Conservation (phyloP, 2,888 invertebrate species). For the Ennomos quercinarius region DNA sequence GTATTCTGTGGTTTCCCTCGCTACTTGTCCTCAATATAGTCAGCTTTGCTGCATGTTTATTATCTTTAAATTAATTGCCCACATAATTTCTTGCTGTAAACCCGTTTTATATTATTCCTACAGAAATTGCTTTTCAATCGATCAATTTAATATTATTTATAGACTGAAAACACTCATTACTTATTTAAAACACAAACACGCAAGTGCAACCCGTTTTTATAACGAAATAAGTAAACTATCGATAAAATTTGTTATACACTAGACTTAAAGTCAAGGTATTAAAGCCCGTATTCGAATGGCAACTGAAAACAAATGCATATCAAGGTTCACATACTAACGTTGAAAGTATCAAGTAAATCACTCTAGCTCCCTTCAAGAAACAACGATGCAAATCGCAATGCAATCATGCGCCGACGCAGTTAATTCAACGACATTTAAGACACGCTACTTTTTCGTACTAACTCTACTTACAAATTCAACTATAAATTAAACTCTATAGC, state of each 20-base stretch:
- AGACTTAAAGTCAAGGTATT: no score
- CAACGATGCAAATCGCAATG: conserved; percentile 68
- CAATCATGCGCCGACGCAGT: conserved; percentile 72
- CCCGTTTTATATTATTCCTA: neutral
- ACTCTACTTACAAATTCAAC: conserved; percentile 23
- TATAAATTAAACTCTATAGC: conserved; percentile 34
- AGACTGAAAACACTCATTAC: neutral
- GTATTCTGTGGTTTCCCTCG: no score
- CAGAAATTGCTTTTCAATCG: neutral
- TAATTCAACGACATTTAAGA: conserved; percentile 71
- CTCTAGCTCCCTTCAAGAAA: conserved; percentile 54
- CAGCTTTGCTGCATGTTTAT: no score
- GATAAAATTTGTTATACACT: no score
- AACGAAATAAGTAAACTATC: neutral
- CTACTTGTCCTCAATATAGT: no score
- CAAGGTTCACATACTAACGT: conserved; percentile 14
- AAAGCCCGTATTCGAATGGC: neutral
- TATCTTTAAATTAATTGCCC: no score
- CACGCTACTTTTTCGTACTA: conserved; percentile 40
- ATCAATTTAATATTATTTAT: neutral
- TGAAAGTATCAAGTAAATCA: conserved; percentile 23
- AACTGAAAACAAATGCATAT: neutral
- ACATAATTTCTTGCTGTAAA: no score
- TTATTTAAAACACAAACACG: neutral
- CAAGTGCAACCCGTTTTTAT: conserved; percentile 1